Evolutionary conservation across 2,888 invertebrate species (phyloP), one percentile per base, ranked within the genome.

Genomic region (Aleiodes testaceus): DNA sequence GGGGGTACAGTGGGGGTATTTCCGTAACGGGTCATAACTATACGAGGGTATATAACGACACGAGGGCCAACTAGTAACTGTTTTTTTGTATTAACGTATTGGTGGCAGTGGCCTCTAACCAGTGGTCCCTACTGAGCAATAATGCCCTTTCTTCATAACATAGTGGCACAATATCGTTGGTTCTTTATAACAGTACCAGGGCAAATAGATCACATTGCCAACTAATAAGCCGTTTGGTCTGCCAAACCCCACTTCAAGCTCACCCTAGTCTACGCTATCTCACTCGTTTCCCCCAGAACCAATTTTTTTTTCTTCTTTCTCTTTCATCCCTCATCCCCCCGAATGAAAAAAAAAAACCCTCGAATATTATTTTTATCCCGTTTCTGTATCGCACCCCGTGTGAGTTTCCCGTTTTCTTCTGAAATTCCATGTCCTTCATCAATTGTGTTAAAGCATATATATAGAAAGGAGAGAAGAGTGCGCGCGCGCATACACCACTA

Each of bases 151-250:
- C 82, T 84, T 82, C 78, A 78, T 82, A 83, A 83, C 82, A 82
- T 81, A 84, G 84, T 82, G 79, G 80, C 80, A 83, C 84, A 85
- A 86, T 85, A 85, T 85, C 81, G 81, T 77, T 76, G 80, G 82
- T 83, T 84, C 84, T 84, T 85, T 85, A 84, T 85, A 79, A 80
- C 79, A 79, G 79, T 84, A 85, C 65, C 82, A 84, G 84, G 85
- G 84, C 85, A 87, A 87, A 87, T 86, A 87, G 86, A 87, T 87
- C 86, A 86, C 86, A 84, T 85, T 82, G 84, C 85, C 80, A 81
- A 84, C 86, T 87, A 87, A 87, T 87, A 87, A 87, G 86, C 82
- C 81, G 81, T 79, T 81, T 81, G 83, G 82, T 83, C 76, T 30
- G 80, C 79, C 77, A 72, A 74, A 75, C 77, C 74, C 71, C 74